phyloP scores from a whole-genome alignment of 2,888 invertebrate species.

The Macaria liturata region DNA sequence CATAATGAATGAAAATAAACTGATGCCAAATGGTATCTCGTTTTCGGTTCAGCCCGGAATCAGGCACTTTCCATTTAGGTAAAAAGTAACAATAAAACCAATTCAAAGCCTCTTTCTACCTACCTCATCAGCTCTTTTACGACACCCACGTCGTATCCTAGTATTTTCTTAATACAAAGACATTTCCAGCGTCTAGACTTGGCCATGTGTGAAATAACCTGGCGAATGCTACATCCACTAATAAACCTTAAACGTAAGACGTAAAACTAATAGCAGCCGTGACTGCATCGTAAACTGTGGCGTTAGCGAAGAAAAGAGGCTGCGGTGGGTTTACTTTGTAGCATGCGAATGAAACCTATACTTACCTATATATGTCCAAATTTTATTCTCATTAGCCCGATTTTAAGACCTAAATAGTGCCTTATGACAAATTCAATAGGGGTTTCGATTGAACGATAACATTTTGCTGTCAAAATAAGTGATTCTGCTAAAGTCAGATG shows the following conservation, averaged over 20 bases:
- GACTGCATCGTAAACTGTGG: slow-evolving; percentile 71
- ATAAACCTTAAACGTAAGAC: slow-evolving; percentile 75
- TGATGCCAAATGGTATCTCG: too few relatives aligned
- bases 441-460: too few relatives aligned
- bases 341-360: too few relatives aligned
- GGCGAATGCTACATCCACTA: slow-evolving; percentile 70
- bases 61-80: background rate
- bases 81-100: slow-evolving; percentile 18
- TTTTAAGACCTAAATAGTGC: too few relatives aligned
- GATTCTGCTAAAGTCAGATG: too few relatives aligned
- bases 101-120: slow-evolving; percentile 35
- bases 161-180: slow-evolving; percentile 63
- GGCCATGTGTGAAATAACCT: slow-evolving; percentile 76
- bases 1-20: too few relatives aligned
- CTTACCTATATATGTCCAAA: too few relatives aligned
- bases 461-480: too few relatives aligned
- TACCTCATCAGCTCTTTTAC: slow-evolving; percentile 37
- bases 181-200: slow-evolving; percentile 73
- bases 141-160: slow-evolving; percentile 36
- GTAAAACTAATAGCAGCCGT: slow-evolving; percentile 77
- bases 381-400: too few relatives aligned
- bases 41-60: too few relatives aligned
- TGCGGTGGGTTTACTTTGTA: slow-evolving; percentile 37
- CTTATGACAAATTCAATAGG: too few relatives aligned
- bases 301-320: slow-evolving; percentile 50